Percentiles rank a stretch among this genome's conserved stretches.
phyloP scores from a whole-genome alignment of 1,140 invertebrate species.

The Psilanteris sp. region DNA sequence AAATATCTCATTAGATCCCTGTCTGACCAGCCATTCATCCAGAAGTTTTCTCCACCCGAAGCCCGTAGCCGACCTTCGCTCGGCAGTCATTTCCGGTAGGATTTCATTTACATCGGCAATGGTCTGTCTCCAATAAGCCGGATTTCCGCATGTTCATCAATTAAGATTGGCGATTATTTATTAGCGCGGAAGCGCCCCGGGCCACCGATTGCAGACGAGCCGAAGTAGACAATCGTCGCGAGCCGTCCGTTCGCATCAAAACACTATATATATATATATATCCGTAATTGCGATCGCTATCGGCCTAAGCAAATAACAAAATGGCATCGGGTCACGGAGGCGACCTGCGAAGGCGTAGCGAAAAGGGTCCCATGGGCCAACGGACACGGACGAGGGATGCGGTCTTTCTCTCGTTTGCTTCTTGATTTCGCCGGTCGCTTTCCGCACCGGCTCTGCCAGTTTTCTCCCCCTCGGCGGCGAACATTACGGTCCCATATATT shows the following conservation, averaged over 20 bases:
- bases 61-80: background rate
- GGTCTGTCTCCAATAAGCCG: constrained; percentile 36
- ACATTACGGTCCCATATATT: constrained; percentile 75
- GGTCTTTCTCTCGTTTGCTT: constrained; percentile 12
- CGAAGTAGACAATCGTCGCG: constrained; percentile 22
- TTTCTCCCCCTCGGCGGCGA: constrained; percentile 60
- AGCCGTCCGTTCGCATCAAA: too few species aligned
- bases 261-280: too few species aligned
- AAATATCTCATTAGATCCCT: constrained; percentile 5
- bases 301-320: constrained; percentile 74
- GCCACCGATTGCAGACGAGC: constrained; percentile 43
- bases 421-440: constrained; percentile 24
- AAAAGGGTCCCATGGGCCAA: constrained; percentile 72
- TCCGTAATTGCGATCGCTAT: constrained; percentile 72
- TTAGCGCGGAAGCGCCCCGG: constrained; percentile 28
- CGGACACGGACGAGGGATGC: constrained; percentile 59
- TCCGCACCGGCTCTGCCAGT: constrained; percentile 28
- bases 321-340: constrained; percentile 64
- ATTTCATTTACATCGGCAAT: constrained; percentile 45
- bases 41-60: background rate
- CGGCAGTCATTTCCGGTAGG: constrained; percentile 43
- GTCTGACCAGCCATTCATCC: constrained; percentile 1
- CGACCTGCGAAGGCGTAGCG: constrained; percentile 8
- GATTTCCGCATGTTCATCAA: constrained; percentile 48
- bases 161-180: constrained; percentile 47